Evolutionary conservation across 2,888 invertebrate genomes (phyloP), one percentile per base, ranked within the genome.

Genomic region (Drosophila tripunctata): DNA sequence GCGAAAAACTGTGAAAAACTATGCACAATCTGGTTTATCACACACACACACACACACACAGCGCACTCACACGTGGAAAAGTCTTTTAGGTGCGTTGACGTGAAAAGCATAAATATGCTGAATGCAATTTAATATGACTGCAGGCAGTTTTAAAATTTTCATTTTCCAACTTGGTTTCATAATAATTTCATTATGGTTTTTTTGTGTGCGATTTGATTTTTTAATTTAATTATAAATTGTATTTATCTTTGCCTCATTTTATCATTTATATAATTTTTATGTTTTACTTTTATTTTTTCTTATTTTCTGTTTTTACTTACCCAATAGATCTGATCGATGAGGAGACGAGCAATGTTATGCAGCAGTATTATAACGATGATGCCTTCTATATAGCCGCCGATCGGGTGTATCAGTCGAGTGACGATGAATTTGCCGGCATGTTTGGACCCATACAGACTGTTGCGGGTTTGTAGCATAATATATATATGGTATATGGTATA

Each of bases 361-460:
- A 91, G 57, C 91, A 91, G 63, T 91, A 89, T 72, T 91, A 83
- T 68, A 91, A 89, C 68, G 91, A 91, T 47, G 91, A 91, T 48
- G 86, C 91, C 61, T 91, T 91, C 73, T 89, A 91, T 69, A 90
- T 91, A 61, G 87, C 89, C 52, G 87, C 91, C 36, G 90, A 91
- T 84, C 90, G 91, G 30, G 88, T 91, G 14, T 91, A 91, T 71
- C 91, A 91, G 70, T 88, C 90, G 45, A 88, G 84, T 41, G 90
- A 90, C 50, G 91, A 91, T 65, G 91, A 91, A 56, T 91, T 91
- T 45, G 90, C 91, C 12, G 90, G 90, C 65, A 89, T 91, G 87
- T 91, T 89, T 78, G 91, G 91, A 63, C 91, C 91, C 48, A 84
- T 91, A 44, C 90, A 91, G 80, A 90, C 89, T 48, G 89, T 91